Evolutionary conservation across 2,888 invertebrate genomes (phyloP).

Genomic region (Standfussiana lucernea): DNA sequence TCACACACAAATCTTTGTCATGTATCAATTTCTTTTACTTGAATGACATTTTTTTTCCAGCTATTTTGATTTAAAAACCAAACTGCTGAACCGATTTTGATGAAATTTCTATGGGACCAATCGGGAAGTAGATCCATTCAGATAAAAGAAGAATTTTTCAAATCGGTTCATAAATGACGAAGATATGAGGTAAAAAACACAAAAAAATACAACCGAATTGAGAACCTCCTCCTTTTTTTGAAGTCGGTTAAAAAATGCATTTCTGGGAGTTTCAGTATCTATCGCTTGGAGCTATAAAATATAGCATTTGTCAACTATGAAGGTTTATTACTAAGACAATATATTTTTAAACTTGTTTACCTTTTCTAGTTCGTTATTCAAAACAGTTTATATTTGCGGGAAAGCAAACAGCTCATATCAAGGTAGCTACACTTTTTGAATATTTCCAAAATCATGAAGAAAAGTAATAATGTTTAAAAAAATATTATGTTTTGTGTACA

Average conservation of each 20-base stretch:
- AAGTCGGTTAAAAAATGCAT: conserved; percentile 37
- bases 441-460: conserved; percentile 18
- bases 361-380: conserved; percentile 27
- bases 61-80: no score
- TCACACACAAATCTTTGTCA: no score
- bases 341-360: conserved; percentile 22
- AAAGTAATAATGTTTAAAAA: conserved; percentile 36
- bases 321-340: conserved; percentile 37
- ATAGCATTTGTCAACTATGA: conserved; percentile 25
- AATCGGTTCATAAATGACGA: no score
- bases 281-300: conserved; percentile 38
- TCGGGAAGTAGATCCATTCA: no score
- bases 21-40: no score
- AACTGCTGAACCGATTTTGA: no score
- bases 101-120: no score
- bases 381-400: conserved; percentile 16
- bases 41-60: no score
- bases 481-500: conserved; percentile 40
- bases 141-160: no score
- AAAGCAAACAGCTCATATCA: conserved; percentile 27
- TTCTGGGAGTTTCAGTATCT: conserved; percentile 1
- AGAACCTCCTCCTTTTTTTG: no score
- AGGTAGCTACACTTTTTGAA: background rate
- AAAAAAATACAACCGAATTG: no score
- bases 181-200: no score